Conservation (phyloP, 2,797 vertebrate genomes). For the Lutjanus campechanus region DNA sequence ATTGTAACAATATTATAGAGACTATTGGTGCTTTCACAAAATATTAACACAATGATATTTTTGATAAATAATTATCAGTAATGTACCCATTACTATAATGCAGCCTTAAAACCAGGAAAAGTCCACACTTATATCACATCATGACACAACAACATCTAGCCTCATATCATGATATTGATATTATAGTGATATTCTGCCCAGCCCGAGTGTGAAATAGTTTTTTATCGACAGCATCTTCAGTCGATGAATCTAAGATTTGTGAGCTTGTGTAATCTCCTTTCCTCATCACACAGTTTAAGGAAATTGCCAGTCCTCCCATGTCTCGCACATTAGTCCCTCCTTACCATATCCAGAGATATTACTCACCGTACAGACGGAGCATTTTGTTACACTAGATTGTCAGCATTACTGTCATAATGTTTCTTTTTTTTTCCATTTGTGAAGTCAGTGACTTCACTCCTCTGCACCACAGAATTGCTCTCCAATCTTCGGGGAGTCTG, state of each 20-base stretch:
- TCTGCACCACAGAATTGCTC: slow-evolving; percentile 68
- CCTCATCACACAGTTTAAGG: slow-evolving; percentile 71
- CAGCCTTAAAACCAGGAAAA: no score
- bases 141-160: no score
- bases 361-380: slow-evolving; percentile 65
- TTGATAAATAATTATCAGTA: no score
- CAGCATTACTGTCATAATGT: slow-evolving; percentile 72
- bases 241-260: slow-evolving; percentile 64
- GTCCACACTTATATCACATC: no score
- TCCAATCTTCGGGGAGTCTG: slow-evolving; percentile 78
- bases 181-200: no score
- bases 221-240: slow-evolving; percentile 65
- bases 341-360: slow-evolving; percentile 64
- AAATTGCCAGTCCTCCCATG: slow-evolving; percentile 69
- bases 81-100: no score
- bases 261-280: slow-evolving; percentile 75
- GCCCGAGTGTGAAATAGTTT: neutral
- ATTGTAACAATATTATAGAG: no score
- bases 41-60: no score
- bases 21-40: no score
- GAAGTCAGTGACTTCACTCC: slow-evolving; percentile 73
- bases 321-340: slow-evolving; percentile 66
- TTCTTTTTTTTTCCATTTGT: slow-evolving; percentile 59
- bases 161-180: no score
- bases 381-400: slow-evolving; percentile 67